Percentiles rank a stretch among this genome's conserved stretches.
Evolutionary conservation across 2,888 invertebrate genomes (phyloP).

Genomic region (Xanthia togata): DNA sequence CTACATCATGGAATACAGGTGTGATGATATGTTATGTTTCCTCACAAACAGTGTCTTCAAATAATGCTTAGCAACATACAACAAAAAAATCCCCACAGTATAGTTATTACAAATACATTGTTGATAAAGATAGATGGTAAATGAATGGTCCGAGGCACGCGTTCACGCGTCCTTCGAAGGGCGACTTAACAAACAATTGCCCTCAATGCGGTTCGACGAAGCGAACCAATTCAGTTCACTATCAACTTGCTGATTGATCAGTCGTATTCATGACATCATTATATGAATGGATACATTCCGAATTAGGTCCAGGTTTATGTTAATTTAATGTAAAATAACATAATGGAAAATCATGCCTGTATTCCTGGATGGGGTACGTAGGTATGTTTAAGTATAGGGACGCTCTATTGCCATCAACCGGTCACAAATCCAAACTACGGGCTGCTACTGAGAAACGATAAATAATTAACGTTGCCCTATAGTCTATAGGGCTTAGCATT

Average conservation of each 20-base stretch:
- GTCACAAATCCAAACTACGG: background rate
- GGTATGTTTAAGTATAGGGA: background rate
- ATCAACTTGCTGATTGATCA: slow-evolving; percentile 76
- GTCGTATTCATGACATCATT: slow-evolving; percentile 74
- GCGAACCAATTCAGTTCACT: slow-evolving; percentile 83
- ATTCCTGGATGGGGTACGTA: no score
- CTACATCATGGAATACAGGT: no score
- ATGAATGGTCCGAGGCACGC: slow-evolving; percentile 62
- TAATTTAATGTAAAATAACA: background rate
- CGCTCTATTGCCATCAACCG: background rate
- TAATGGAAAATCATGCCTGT: background rate
- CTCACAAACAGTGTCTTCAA: no score
- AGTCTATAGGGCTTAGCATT: background rate
- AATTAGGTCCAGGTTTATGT: slow-evolving; percentile 22
- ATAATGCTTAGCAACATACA: background rate
- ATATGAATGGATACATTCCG: slow-evolving; percentile 28
- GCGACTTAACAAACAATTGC: slow-evolving; percentile 77
- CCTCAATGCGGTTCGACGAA: slow-evolving; percentile 82
- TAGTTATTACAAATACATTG: background rate
- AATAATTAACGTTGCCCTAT: background rate
- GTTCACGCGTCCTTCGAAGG: slow-evolving; percentile 86
- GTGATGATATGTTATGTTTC: no score
- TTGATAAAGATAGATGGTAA: slow-evolving; percentile 62
- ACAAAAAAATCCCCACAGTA: background rate
- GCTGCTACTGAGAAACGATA: background rate